A percentile compares a stretch with the other conserved stretches of the same genome.
These are phyloP conservation scores for Artibeus lituratus DNA, from an alignment of 2,797 vertebrate genomes.

Conservation along the genomic window DNA sequence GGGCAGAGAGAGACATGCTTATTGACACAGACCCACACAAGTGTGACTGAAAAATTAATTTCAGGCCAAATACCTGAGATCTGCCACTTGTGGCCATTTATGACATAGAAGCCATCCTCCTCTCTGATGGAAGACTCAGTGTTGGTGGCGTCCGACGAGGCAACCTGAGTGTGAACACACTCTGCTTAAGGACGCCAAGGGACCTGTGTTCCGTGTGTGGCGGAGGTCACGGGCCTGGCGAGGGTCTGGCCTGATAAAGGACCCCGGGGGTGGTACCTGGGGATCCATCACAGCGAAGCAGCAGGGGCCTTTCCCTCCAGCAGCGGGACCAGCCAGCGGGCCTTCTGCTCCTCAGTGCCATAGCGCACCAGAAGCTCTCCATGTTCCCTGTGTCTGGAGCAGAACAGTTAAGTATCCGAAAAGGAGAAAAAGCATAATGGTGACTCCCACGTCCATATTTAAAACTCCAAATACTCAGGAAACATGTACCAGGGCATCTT, in stretches of 20 bases:
- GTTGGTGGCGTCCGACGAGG: constrained; percentile 82
- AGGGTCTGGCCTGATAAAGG: neutral
- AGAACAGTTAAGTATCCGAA: constrained; percentile 81
- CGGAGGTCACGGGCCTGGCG: fast-evolving
- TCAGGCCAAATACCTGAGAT: constrained; percentile 75
- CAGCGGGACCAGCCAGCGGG: constrained; percentile 77
- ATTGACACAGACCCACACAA: neutral
- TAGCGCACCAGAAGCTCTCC: constrained; percentile 80
- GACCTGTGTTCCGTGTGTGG: fast-evolving
- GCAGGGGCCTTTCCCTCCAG: constrained; percentile 76
- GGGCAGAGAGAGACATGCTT: neutral
- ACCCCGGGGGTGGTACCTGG: constrained; percentile 53
- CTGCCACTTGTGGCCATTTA: constrained; percentile 83
- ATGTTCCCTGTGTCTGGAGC: constrained; percentile 81
- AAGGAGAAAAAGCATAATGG: neutral
- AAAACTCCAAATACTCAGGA: neutral
- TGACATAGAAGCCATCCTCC: constrained; percentile 67
- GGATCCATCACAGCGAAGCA: constrained; percentile 84
- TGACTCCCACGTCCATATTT: neutral
- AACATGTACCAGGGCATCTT: neutral
- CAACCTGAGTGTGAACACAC: constrained; percentile 69
- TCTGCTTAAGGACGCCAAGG: neutral
- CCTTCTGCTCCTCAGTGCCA: constrained; percentile 76
- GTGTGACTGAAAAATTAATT: neutral
- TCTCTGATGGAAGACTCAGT: constrained; percentile 80